Evolutionary conservation across 2,113 vertebrate species (phyloP).

Genomic region (Sorex araneus): DNA sequence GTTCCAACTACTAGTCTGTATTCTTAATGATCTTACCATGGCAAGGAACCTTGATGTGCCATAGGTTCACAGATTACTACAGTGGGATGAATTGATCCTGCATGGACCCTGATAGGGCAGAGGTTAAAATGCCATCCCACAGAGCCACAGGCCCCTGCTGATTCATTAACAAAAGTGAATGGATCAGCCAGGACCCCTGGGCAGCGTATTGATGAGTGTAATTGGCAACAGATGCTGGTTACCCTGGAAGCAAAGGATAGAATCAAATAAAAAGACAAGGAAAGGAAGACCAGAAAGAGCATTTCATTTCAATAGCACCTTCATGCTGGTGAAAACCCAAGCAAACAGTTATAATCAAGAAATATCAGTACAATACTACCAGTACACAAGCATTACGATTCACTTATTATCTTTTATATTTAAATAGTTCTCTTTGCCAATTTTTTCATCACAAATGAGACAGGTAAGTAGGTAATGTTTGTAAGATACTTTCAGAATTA

Average conservation of each 20-base stretch:
- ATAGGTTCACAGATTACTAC: background rate
- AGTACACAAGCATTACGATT: background rate
- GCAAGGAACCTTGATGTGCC: constrained; percentile 43
- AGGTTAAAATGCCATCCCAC: constrained; percentile 71
- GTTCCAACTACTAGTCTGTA: constrained; percentile 35
- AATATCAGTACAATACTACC: background rate
- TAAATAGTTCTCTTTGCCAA: background rate
- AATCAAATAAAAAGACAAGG: constrained; percentile 54
- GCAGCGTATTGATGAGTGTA: constrained; percentile 62
- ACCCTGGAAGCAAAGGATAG: constrained; percentile 3
- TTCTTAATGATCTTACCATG: constrained; percentile 68
- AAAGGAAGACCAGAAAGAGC: constrained; percentile 55
- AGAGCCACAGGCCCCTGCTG: constrained; percentile 22
- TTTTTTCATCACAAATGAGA: too few species aligned
- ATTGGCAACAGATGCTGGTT: constrained; percentile 73
- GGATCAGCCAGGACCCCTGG: constrained; percentile 19
- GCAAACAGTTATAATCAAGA: background rate
- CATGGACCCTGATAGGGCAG: constrained; percentile 13
- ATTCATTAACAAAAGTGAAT: constrained; percentile 44
- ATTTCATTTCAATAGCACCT: background rate
- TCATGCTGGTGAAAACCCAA: background rate
- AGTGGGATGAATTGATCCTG: background rate
- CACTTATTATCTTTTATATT: too few species aligned
- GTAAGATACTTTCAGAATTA: constrained; percentile 17
- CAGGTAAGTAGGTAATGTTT: background rate